These are phyloP conservation scores for Euwallacea fornicatus DNA, from an alignment of 1,140 invertebrate species.

Conservation along the genomic window DNA sequence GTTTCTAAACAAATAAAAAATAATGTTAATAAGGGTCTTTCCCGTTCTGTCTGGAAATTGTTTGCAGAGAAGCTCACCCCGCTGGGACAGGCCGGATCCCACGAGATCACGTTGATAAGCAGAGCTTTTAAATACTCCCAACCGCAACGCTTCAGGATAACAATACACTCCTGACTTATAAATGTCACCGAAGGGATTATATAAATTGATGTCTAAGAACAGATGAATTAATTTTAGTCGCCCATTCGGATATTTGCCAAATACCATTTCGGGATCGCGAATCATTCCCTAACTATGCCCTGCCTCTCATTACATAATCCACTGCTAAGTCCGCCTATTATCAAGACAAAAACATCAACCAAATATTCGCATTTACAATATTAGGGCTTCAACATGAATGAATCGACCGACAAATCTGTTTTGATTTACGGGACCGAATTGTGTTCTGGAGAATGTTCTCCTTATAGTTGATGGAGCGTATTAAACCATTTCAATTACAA, in stretches of 20 bases:
- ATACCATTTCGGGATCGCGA: slow-evolving; percentile 48
- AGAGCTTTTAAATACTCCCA: slow-evolving; percentile 51
- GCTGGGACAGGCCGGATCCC: slow-evolving; percentile 31
- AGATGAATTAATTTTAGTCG: slow-evolving; percentile 53
- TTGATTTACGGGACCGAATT: slow-evolving; percentile 30
- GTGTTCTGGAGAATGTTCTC: slow-evolving; percentile 20
- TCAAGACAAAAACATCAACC: slow-evolving; percentile 41
- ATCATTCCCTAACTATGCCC: slow-evolving; percentile 41
- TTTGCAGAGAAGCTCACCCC: slow-evolving; percentile 23
- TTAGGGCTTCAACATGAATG: slow-evolving; percentile 30
- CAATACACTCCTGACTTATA: slow-evolving; percentile 53
- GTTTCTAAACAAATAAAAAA: slow-evolving; percentile 35
- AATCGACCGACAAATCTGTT: slow-evolving; percentile 31
- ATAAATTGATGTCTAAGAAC: slow-evolving; percentile 52
- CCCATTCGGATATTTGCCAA: slow-evolving; percentile 52
- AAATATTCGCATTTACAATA: slow-evolving; percentile 35
- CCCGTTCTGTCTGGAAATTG: slow-evolving; percentile 29
- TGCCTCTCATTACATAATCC: slow-evolving; percentile 46
- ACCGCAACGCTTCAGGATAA: slow-evolving; percentile 49
- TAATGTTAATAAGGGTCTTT: slow-evolving; percentile 37
- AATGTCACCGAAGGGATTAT: slow-evolving; percentile 52
- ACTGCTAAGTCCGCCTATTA: slow-evolving; percentile 40
- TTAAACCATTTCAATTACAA: slow-evolving; percentile 8
- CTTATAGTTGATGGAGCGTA: slow-evolving; percentile 23
- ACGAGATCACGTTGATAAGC: slow-evolving; percentile 49